Evolutionary conservation across 2,797 vertebrate species (phyloP).

Genomic region (Premnoplex brunnescens): DNA sequence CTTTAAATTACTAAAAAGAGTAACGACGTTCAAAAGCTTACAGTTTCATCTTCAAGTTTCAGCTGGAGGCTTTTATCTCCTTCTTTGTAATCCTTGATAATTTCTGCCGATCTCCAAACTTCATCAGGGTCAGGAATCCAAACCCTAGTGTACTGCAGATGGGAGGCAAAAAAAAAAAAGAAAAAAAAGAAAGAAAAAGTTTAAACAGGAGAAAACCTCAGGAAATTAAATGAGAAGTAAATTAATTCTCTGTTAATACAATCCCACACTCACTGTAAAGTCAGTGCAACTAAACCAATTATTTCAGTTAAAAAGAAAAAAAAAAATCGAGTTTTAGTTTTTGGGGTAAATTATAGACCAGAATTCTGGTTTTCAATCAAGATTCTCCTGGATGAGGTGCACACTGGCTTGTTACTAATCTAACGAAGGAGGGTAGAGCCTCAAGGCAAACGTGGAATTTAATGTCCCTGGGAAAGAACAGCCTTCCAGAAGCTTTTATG

Average conservation of each 20-base stretch:
- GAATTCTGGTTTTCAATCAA: background rate
- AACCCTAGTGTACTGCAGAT: slow-evolving; percentile 85
- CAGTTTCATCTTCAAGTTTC: slow-evolving; percentile 91
- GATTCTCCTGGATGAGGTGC: background rate
- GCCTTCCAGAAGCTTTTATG: background rate
- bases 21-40: slow-evolving; percentile 43
- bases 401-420: background rate
- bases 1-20: background rate
- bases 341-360: background rate
- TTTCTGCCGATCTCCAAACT: slow-evolving; percentile 91
- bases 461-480: background rate
- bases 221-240: slow-evolving; percentile 1
- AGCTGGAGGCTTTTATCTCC: slow-evolving; percentile 86
- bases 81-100: slow-evolving; percentile 89
- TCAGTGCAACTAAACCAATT: background rate
- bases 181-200: background rate
- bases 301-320: background rate
- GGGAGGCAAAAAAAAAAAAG: background rate
- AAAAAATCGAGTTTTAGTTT: background rate
- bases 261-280: background rate
- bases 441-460: background rate
- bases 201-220: background rate
- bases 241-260: background rate
- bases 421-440: background rate
- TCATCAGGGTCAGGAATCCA: slow-evolving; percentile 93